Percentiles rank a stretch among this genome's conserved stretches.
phyloP scores from a whole-genome alignment of 2,797 vertebrate genomes.

The Synaphobranchus kaupii region DNA sequence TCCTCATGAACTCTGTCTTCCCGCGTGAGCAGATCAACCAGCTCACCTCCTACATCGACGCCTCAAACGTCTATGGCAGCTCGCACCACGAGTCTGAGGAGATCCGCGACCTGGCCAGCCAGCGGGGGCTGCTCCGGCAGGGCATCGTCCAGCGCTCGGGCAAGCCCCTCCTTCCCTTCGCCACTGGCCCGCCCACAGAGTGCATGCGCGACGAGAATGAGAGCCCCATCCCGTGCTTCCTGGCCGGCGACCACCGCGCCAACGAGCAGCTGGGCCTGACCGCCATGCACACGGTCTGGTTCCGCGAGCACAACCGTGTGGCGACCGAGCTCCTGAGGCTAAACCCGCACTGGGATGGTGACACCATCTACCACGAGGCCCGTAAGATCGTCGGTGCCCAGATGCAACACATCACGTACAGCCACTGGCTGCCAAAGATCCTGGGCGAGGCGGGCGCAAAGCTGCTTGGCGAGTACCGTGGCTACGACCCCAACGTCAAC shows the following conservation, averaged over 20 bases:
- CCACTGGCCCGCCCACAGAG: conserved; percentile 91
- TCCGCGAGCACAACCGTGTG: conserved; percentile 95
- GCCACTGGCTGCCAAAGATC: conserved; percentile 95
- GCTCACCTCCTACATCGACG: conserved; percentile 93
- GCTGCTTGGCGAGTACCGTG: conserved; percentile 83
- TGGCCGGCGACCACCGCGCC: conserved; percentile 94
- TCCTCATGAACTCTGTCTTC: conserved; percentile 97
- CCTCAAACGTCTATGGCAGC: conserved; percentile 94
- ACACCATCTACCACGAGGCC: conserved; percentile 95
- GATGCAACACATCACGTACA: conserved; percentile 97
- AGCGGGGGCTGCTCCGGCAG: conserved; percentile 91
- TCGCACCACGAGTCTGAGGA: conserved; percentile 86
- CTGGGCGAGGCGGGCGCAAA: conserved; percentile 90
- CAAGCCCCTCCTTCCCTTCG: conserved; percentile 94
- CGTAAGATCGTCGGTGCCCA: conserved; percentile 95
- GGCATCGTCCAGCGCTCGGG: conserved; percentile 95
- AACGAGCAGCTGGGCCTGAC: conserved; percentile 95
- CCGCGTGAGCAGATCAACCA: conserved; percentile 98
- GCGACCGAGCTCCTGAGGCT: conserved; percentile 87
- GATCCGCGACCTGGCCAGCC: conserved; percentile 90
- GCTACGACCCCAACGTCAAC: conserved; percentile 91
- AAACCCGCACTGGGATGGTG: conserved; percentile 98
- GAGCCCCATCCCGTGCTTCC: conserved; percentile 96
- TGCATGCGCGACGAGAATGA: conserved; percentile 97
- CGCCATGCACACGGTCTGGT: conserved; percentile 95